Conservation (phyloP, 1,140 invertebrate genomes). For the Drosophila kohkoa region DNA sequence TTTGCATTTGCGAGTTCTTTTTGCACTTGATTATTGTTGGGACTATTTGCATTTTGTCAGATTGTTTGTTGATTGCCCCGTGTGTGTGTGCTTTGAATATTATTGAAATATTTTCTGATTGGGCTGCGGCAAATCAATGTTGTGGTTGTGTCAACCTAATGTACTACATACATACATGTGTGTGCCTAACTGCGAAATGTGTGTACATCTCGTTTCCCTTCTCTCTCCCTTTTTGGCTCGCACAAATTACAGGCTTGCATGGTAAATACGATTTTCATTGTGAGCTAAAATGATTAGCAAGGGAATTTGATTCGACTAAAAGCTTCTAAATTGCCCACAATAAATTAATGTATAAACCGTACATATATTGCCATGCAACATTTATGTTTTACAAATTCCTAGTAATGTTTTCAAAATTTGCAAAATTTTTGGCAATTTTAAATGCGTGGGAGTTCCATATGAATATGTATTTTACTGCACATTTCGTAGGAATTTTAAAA, state of each 20-base stretch:
- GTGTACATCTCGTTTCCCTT: not conserved
- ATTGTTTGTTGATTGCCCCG: slow-evolving; percentile 72
- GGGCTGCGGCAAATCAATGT: slow-evolving; percentile 39
- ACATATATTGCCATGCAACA: not conserved
- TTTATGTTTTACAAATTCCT: not conserved
- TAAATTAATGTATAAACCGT: too few species aligned
- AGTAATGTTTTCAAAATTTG: too few species aligned
- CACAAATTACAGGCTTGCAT: slow-evolving; percentile 41
- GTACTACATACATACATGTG: not conserved
- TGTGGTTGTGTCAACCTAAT: slow-evolving; percentile 2
- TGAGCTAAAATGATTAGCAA: slow-evolving; percentile 40
- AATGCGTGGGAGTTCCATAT: too few species aligned
- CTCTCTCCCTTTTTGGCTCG: too few species aligned
- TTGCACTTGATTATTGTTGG: slow-evolving; percentile 28
- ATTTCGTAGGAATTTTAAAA: too few species aligned
- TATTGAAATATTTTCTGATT: slow-evolving; percentile 61
- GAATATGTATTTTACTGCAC: too few species aligned
- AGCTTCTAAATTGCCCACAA: slow-evolving; percentile 32
- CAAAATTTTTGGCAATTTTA: not conserved
- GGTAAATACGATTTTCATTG: slow-evolving; percentile 18
- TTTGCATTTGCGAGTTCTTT: slow-evolving; percentile 12
- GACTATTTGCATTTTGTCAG: slow-evolving; percentile 70
- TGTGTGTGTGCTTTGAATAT: slow-evolving; percentile 34
- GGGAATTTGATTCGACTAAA: slow-evolving; percentile 41
- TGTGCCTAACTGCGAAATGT: not conserved